A percentile compares a stretch with the other conserved stretches of the same genome.
These are phyloP conservation scores for Collichthys lucidus DNA, from an alignment of 2,113 vertebrate genomes.

Conservation along the genomic window DNA sequence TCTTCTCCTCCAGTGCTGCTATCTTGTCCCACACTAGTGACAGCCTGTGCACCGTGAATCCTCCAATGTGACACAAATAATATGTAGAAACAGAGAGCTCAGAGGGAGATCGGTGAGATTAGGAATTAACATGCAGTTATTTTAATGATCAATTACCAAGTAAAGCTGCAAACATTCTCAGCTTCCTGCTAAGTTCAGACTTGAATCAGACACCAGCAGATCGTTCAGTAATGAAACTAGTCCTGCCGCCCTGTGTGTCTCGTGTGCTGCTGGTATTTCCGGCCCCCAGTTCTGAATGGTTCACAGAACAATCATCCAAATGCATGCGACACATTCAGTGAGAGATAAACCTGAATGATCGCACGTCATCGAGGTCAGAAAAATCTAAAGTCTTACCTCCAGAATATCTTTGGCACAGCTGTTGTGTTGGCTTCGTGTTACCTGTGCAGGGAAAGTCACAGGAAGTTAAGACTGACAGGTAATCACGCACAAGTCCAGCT, in stretches of 20 bases:
- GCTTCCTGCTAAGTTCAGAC: background rate
- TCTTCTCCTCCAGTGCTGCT: constrained; percentile 14
- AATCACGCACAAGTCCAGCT: background rate
- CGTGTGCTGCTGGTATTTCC: background rate
- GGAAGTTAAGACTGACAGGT: constrained; percentile 4
- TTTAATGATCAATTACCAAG: background rate
- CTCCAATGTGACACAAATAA: background rate
- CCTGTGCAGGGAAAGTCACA: constrained; percentile 77
- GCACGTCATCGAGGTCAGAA: background rate
- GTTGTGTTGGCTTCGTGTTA: constrained; percentile 85
- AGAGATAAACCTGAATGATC: background rate
- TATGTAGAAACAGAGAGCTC: background rate
- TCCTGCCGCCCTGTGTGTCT: background rate
- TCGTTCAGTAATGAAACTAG: constrained; percentile 4
- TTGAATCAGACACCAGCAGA: background rate
- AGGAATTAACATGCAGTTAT: background rate
- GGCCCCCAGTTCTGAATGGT: too few species aligned
- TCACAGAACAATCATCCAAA: too few species aligned
- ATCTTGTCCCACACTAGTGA: constrained; percentile 17
- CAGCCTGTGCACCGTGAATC: background rate
- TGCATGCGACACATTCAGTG: background rate
- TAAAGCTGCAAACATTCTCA: too few species aligned
- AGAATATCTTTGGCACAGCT: constrained; percentile 89
- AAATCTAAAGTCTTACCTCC: constrained; percentile 84
- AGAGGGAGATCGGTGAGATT: background rate